These are phyloP conservation scores for Lasiurus borealis DNA, from an alignment of 2,113 vertebrate species.

Conservation along the genomic window DNA sequence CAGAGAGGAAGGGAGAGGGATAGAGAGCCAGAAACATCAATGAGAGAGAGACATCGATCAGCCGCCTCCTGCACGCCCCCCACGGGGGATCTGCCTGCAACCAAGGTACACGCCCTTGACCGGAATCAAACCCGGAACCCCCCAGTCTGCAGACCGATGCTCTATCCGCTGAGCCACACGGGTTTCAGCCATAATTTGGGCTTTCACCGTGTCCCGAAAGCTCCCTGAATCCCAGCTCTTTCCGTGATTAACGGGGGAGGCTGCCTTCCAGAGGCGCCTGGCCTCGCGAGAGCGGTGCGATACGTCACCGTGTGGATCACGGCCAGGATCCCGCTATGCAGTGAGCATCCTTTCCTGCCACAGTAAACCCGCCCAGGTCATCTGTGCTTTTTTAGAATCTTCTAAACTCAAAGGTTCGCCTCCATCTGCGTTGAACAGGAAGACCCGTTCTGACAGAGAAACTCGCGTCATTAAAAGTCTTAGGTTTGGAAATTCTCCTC, in stretches of 20 bases:
- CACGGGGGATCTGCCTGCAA: too few relatives aligned
- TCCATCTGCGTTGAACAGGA: background rate
- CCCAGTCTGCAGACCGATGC: too few relatives aligned
- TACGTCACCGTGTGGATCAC: background rate
- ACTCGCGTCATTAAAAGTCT: background rate
- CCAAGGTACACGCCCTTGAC: too few relatives aligned
- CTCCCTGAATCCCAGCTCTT: background rate
- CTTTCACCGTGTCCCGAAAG: background rate
- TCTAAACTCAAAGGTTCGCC: background rate
- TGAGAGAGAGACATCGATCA: too few relatives aligned
- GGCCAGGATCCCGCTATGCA: background rate
- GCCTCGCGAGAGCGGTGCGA: background rate
- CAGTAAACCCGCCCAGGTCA: background rate
- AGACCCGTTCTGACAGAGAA: conserved; percentile 6
- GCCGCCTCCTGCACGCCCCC: too few relatives aligned
- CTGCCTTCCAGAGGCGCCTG: background rate
- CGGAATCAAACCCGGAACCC: too few relatives aligned
- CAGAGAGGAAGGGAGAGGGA: too few relatives aligned
- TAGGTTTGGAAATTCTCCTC: background rate
- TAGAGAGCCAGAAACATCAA: too few relatives aligned
- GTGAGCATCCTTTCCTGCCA: background rate
- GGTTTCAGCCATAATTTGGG: too few relatives aligned
- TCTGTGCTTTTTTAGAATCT: background rate
- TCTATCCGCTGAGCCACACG: too few relatives aligned
- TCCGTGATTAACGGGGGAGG: background rate